Evolutionary conservation across 2,113 vertebrate genomes (phyloP), one percentile per base, ranked within the genome.

Genomic region (Paedocypris sp.): DNA sequence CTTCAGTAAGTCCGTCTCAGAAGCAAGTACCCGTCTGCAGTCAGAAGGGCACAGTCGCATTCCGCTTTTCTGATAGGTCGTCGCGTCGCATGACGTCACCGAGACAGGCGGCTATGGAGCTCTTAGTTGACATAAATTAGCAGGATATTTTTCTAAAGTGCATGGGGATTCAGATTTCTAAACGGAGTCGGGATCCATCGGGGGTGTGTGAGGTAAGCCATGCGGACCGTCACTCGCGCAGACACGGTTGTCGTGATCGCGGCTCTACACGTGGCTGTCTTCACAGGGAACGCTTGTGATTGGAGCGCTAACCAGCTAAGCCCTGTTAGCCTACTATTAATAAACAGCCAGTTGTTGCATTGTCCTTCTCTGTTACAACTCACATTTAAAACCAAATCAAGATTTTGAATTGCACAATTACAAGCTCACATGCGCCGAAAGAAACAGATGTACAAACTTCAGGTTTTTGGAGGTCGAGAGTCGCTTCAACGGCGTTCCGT

Each of bases 341-440:
- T 71, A 67, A 71, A 65, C 69, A 67, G 62, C 67, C 53, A 54
- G 48, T 69, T 59, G 47, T 32, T 33, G 53, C 47, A 28, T 43
- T 53, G 53, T 43, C 18, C 25, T 48, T 42, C 38, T 31, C 38
- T n/a, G 23, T 36, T 62, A n/a, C 42, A 22, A 28, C 43, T 57
- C 48, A 38, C 51, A 13, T 13, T 7, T 20, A 25, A 22, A 19
- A 2, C 2, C 11, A 32, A 10, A 8, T 13, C 12, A 15, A 43
- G 1, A 3, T 5, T n/a, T 43, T 19, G 53, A 43, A 56, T 41
- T 12, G 22, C 20, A 32, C 2, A 22, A 57, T 28, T 4, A 6
- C 10, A 15, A 18, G n/a, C n/a, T 4, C 2, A 28, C 26, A 15
- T 13, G 3, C 18, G 22, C 12, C 4, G 19, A 10, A 2, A 11